Evolutionary conservation across 2,113 vertebrate species (phyloP).

Genomic region (Rhinogobius similis): DNA sequence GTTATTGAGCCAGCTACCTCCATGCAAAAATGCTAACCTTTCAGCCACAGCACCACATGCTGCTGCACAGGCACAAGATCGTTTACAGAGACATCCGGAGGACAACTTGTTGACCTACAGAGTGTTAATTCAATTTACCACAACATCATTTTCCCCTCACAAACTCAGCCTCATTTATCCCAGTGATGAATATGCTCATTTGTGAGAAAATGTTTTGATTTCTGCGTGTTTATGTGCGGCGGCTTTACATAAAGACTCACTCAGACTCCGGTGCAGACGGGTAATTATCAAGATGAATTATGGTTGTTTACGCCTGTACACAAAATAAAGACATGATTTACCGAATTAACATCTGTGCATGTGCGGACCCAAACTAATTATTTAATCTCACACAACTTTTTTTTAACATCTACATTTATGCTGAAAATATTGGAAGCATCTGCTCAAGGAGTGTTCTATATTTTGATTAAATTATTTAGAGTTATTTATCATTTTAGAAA

Average conservation of each 20-base stretch:
- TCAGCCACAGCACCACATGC: too few relatives aligned
- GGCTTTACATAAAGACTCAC: conserved; percentile 8
- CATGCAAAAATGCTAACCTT: too few relatives aligned
- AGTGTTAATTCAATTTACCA: conserved; percentile 2
- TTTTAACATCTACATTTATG: not conserved
- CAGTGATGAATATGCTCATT: not conserved
- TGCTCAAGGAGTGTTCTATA: not conserved
- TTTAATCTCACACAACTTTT: not conserved
- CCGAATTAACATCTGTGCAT: conserved; percentile 2
- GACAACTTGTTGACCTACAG: not conserved
- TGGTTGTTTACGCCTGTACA: not conserved
- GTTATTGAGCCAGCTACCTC: too few relatives aligned
- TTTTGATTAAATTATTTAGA: too few relatives aligned
- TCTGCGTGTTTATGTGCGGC: not conserved
- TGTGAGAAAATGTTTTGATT: conserved; percentile 2
- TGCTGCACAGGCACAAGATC: too few relatives aligned
- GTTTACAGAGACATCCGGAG: too few relatives aligned
- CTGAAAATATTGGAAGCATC: not conserved
- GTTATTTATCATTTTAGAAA: not conserved
- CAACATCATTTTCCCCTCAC: not conserved
- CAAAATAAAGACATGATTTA: not conserved
- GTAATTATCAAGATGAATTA: conserved; percentile 10
- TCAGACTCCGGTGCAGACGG: not conserved
- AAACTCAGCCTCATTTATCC: not conserved
- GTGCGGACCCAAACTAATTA: not conserved